A percentile compares a stretch with the other conserved stretches of the same genome.
Conservation (phyloP, 2,888 invertebrate genomes). For the Eurois occulta region DNA sequence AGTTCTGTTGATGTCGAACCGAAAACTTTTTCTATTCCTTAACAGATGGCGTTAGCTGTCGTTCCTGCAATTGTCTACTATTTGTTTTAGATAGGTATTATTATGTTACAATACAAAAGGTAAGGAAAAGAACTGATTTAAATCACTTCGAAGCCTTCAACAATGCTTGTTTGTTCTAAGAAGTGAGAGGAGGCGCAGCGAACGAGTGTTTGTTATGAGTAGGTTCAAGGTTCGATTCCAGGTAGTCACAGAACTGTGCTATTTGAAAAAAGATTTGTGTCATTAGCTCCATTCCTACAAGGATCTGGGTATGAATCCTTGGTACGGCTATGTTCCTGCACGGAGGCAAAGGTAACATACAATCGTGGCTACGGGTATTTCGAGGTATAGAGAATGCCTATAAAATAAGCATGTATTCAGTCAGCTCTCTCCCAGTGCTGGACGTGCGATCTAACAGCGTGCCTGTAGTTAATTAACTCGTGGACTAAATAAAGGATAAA, state of each 20-base stretch:
- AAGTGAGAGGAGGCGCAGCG: background rate
- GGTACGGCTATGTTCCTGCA: background rate
- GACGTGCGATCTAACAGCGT: background rate
- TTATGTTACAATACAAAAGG: background rate
- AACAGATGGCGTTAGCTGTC: constrained; percentile 40
- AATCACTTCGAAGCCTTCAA: background rate
- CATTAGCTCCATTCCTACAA: background rate
- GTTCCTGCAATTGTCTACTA: too few relatives aligned
- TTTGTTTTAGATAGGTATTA: background rate
- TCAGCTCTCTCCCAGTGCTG: background rate
- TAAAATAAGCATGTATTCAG: background rate
- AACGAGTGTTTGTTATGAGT: background rate
- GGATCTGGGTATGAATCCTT: background rate
- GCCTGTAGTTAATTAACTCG: background rate
- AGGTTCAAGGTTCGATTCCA: background rate
- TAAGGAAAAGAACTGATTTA: background rate
- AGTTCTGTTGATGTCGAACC: background rate
- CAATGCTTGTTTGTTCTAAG: background rate
- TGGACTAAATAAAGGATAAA: background rate
- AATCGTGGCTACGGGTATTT: background rate
- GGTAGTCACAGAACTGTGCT: background rate
- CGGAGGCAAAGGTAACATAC: background rate
- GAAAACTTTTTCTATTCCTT: background rate
- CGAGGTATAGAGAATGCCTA: background rate
- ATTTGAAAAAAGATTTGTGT: background rate